A percentile compares a stretch with the other conserved stretches of the same genome.
Conservation (phyloP, 2,797 vertebrate species). For the Melanogrammus aeglefinus region DNA sequence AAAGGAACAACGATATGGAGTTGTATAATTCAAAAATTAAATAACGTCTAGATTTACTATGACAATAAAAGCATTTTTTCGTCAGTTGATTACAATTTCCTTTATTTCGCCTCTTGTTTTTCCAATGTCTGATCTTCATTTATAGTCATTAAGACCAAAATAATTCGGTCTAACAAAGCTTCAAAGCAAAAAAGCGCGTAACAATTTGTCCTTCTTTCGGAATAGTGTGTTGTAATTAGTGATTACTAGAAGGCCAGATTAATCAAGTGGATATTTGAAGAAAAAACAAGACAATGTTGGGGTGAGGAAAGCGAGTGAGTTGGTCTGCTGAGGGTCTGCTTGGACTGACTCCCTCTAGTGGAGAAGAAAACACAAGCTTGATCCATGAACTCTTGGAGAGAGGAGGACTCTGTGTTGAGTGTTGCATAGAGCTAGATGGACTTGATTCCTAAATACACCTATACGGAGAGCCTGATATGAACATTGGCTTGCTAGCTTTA, state of each 20-base stretch:
- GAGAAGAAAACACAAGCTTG: slow-evolving; percentile 16
- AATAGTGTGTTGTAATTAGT: slow-evolving; percentile 1
- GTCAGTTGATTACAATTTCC: not conserved
- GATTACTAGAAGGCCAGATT: slow-evolving; percentile 1
- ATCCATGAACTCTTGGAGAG: too few species aligned
- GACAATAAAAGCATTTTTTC: not conserved
- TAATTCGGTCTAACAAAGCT: slow-evolving; percentile 5
- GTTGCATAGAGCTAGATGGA: too few species aligned
- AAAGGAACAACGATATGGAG: not conserved
- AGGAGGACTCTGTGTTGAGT: too few species aligned
- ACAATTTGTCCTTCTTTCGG: not conserved
- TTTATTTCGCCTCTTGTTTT: not conserved
- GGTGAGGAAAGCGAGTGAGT: not conserved
- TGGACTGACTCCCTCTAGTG: slow-evolving; percentile 72
- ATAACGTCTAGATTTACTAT: not conserved
- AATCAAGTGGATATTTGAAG: not conserved
- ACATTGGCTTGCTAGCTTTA: too few species aligned
- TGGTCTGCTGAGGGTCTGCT: slow-evolving; percentile 39
- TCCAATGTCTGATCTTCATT: slow-evolving; percentile 14
- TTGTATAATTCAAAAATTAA: not conserved
- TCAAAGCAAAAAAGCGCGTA: not conserved
- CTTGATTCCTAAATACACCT: too few species aligned
- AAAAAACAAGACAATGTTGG: not conserved
- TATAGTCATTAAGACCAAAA: slow-evolving; percentile 21
- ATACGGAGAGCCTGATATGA: too few species aligned